Evolutionary conservation across 2,113 vertebrate species (phyloP).

Genomic region (Aphyosemion australe): DNA sequence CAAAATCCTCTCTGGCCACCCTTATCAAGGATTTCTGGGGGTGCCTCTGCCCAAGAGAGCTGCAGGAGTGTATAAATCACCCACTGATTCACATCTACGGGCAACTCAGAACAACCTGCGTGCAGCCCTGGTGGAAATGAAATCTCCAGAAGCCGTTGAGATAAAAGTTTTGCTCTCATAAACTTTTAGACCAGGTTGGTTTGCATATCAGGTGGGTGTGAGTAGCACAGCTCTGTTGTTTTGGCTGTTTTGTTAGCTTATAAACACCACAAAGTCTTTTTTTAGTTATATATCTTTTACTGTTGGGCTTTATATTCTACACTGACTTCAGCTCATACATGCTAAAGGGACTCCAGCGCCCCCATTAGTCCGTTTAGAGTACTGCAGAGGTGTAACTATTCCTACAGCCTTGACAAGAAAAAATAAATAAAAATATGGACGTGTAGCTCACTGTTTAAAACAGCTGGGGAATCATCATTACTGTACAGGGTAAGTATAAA

Average conservation of each 20-base stretch:
- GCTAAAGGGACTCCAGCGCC: conserved; percentile 52
- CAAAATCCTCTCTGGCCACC: no score
- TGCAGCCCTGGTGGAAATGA: neutral
- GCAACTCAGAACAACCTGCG: neutral
- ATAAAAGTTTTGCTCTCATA: neutral
- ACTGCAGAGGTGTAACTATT: conserved; percentile 22
- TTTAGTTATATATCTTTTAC: neutral
- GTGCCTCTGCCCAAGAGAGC: no score
- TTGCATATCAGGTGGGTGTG: neutral
- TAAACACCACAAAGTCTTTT: neutral
- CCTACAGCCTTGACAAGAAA: neutral
- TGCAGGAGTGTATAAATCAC: no score
- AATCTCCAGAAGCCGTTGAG: neutral
- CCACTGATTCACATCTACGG: no score
- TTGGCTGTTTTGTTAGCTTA: neutral
- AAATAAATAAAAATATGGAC: neutral
- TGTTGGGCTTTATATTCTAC: no score
- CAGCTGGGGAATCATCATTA: conserved; percentile 8
- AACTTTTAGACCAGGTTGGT: neutral
- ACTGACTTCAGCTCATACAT: neutral
- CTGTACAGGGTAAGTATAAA: conserved; percentile 15
- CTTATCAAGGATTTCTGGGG: no score
- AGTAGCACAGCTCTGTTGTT: neutral
- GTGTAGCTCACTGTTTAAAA: conserved; percentile 16
- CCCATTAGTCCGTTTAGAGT: conserved; percentile 8